These are phyloP conservation scores for Cyclina sinensis DNA, from an alignment of 1,140 invertebrate species.

Conservation along the genomic window DNA sequence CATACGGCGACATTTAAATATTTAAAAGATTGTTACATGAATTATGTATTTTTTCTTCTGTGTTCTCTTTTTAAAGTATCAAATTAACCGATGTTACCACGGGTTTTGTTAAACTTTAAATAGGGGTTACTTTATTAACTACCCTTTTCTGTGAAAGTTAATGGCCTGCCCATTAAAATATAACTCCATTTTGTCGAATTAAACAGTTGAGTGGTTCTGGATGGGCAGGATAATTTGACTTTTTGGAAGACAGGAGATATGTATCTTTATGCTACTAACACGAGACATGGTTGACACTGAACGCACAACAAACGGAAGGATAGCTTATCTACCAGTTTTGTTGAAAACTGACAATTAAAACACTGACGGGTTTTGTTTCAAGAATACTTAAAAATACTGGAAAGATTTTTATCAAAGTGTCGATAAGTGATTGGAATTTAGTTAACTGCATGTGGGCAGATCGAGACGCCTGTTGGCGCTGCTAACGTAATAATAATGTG, in stretches of 20 bases:
- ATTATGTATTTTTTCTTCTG: conserved; percentile 10
- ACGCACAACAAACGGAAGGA: conserved; percentile 12
- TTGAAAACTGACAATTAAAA: conserved; percentile 29
- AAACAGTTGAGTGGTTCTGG: conserved; percentile 57
- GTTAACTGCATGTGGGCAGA: conserved; percentile 46
- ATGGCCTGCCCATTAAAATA: conserved; percentile 48
- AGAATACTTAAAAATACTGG: not conserved
- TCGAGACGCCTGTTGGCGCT: conserved; percentile 3
- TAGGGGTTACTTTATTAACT: conserved; percentile 42
- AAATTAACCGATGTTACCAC: conserved; percentile 31
- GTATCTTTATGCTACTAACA: not conserved
- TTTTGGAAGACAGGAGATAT: conserved; percentile 9
- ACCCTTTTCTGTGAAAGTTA: conserved; percentile 61
- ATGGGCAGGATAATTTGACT: conserved; percentile 33
- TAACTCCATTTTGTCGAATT: conserved; percentile 55
- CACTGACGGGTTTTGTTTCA: conserved; percentile 23
- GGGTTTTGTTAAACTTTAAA: conserved; percentile 28
- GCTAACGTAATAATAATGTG: not conserved
- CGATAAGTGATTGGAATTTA: conserved; percentile 47
- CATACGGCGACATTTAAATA: conserved; percentile 1
- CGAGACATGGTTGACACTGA: conserved; percentile 17
- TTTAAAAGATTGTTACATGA: conserved; percentile 21
- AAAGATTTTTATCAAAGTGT: conserved; percentile 44
- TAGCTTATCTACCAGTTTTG: conserved; percentile 12
- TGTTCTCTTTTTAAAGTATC: conserved; percentile 2